Evolutionary conservation across 2,797 vertebrate species (phyloP).

Genomic region (Tarsius wallacei): DNA sequence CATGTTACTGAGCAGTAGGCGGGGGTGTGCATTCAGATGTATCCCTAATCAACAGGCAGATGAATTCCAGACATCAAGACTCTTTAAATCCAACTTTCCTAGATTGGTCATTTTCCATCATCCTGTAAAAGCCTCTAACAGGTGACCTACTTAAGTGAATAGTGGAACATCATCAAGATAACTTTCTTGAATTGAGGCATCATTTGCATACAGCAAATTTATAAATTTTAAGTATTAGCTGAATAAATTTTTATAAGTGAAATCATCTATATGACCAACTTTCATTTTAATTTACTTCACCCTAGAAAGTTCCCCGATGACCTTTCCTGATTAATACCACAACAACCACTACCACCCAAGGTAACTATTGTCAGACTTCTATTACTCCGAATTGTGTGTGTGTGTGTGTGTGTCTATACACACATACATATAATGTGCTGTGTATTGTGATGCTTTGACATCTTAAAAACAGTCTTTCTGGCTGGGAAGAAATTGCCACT

Average conservation of each 20-base stretch:
- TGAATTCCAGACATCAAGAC: neutral
- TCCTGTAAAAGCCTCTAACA: neutral
- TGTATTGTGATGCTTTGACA: neutral
- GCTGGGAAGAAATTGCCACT: neutral
- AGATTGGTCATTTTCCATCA: accelerated
- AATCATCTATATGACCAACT: neutral
- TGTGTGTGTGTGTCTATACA: neutral
- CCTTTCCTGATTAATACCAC: neutral
- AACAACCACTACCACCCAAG: neutral
- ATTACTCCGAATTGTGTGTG: neutral
- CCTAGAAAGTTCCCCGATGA: neutral
- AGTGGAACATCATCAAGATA: neutral
- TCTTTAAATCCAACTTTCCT: neutral
- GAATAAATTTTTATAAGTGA: neutral
- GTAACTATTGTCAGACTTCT: neutral
- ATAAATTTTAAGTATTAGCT: neutral
- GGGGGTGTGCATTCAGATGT: neutral
- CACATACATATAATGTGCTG: neutral
- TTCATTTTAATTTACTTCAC: neutral
- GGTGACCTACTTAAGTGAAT: neutral
- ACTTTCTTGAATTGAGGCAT: neutral
- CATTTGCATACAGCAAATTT: neutral
- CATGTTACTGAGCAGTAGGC: neutral
- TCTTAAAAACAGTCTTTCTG: neutral
- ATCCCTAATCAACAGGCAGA: neutral